Conservation (phyloP, 2,797 vertebrate genomes). For the Nasua narica region DNA sequence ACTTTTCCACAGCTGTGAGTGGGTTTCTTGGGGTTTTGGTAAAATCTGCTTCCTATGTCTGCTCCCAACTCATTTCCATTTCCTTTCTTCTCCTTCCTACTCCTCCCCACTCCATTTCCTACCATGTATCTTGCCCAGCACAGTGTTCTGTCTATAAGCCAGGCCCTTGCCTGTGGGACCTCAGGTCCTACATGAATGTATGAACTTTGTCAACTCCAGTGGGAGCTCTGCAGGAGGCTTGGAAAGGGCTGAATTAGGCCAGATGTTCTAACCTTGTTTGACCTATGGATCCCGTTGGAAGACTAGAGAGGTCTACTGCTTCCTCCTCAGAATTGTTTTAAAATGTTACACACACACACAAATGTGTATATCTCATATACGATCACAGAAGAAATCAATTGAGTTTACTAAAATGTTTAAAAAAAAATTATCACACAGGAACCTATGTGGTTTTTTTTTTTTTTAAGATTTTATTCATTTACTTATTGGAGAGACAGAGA, state of each 20-base stretch:
- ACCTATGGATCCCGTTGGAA: not conserved
- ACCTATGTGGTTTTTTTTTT: not conserved
- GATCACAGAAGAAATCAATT: not conserved
- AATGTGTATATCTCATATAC: not conserved
- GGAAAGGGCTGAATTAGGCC: not conserved
- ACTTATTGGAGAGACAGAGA: no score
- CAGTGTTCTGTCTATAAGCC: not conserved
- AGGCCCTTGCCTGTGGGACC: not conserved
- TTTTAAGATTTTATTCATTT: no score
- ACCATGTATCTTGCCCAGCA: not conserved
- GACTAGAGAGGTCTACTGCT: not conserved
- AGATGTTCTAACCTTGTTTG: not conserved
- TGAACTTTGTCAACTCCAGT: not conserved
- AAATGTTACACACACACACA: not conserved
- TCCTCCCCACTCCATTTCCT: not conserved
- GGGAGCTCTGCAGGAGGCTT: not conserved
- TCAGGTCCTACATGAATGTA: not conserved
- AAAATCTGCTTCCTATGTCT: not conserved
- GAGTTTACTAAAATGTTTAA: not conserved
- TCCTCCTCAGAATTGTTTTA: not conserved
- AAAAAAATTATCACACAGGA: not conserved
- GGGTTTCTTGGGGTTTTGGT: not conserved
- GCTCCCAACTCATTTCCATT: not conserved
- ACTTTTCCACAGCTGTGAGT: constrained; percentile 69
- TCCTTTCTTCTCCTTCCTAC: not conserved